Conservation (phyloP, 2,888 invertebrate genomes). For the Branchipolynoe longqiensis region DNA sequence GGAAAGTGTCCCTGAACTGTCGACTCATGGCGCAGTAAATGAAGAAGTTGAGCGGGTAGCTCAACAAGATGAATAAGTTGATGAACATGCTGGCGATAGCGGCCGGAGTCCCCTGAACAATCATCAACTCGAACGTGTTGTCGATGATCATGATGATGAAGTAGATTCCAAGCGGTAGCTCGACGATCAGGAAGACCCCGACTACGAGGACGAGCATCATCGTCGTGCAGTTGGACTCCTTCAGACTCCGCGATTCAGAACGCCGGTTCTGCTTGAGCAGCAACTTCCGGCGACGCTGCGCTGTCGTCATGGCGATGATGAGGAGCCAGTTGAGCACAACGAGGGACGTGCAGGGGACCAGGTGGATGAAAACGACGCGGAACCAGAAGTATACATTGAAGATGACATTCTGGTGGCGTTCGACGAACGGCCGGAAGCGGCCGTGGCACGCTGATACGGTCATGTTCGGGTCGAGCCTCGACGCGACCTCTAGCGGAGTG, state of each 20-base stretch:
- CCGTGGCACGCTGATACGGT: slow-evolving; percentile 71
- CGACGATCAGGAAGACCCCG: slow-evolving; percentile 83
- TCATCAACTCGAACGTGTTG: slow-evolving; percentile 71
- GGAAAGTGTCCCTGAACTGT: slow-evolving; percentile 97
- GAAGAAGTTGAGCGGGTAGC: slow-evolving; percentile 96
- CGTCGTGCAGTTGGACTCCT: slow-evolving; percentile 79
- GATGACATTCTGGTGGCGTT: slow-evolving; percentile 83
- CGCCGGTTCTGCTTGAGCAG: slow-evolving; percentile 88
- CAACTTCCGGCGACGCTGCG: slow-evolving; percentile 89
- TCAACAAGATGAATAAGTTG: slow-evolving; percentile 94
- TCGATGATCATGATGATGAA: slow-evolving; percentile 88
- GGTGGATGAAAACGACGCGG: slow-evolving; percentile 94
- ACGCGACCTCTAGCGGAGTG: slow-evolving; percentile 86
- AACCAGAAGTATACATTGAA: slow-evolving; percentile 89
- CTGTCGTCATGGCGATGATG: slow-evolving; percentile 91
- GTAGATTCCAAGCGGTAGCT: slow-evolving; percentile 82
- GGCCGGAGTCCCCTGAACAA: slow-evolving; percentile 67
- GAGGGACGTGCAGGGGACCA: slow-evolving; percentile 93
- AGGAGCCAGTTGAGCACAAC: slow-evolving; percentile 93
- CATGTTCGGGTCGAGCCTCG: slow-evolving; percentile 67
- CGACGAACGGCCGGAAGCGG: slow-evolving; percentile 55
- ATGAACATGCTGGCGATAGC: slow-evolving; percentile 84
- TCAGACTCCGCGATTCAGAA: slow-evolving; percentile 78
- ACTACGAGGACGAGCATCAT: slow-evolving; percentile 74
- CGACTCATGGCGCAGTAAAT: slow-evolving; percentile 98